Conservation (phyloP, 2,797 vertebrate genomes). For the Sphenodon punctatus region DNA sequence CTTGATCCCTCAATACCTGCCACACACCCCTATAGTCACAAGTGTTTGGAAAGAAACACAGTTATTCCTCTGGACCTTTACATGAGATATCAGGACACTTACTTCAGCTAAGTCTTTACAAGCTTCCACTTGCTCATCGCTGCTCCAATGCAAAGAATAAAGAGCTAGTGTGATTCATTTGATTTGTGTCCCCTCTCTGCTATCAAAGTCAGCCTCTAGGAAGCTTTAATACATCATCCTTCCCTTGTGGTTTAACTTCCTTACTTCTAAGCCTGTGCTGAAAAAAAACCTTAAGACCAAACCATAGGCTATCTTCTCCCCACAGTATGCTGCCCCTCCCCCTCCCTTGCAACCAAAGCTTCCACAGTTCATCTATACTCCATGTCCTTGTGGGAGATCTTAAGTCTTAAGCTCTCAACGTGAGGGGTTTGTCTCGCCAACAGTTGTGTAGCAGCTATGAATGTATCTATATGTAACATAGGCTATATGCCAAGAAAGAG, state of each 20-base stretch:
- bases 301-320: too few relatives aligned
- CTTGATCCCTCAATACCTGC: neutral
- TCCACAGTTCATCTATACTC: too few relatives aligned
- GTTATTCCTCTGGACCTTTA: neutral
- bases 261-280: neutral
- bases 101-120: neutral
- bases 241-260: neutral
- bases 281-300: too few relatives aligned
- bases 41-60: neutral
- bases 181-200: neutral
- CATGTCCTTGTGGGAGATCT: too few relatives aligned
- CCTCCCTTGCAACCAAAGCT: too few relatives aligned
- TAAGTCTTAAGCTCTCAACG: too few relatives aligned
- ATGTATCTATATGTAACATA: too few relatives aligned
- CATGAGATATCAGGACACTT: neutral
- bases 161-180: neutral
- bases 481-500: too few relatives aligned
- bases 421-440: too few relatives aligned
- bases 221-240: neutral
- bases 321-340: too few relatives aligned
- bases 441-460: too few relatives aligned
- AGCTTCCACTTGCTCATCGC: neutral
- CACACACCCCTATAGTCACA: neutral
- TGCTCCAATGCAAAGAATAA: neutral
- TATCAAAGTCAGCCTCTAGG: neutral